phyloP scores from a whole-genome alignment of 2,888 invertebrate species.

The Cantharis lateralis region DNA sequence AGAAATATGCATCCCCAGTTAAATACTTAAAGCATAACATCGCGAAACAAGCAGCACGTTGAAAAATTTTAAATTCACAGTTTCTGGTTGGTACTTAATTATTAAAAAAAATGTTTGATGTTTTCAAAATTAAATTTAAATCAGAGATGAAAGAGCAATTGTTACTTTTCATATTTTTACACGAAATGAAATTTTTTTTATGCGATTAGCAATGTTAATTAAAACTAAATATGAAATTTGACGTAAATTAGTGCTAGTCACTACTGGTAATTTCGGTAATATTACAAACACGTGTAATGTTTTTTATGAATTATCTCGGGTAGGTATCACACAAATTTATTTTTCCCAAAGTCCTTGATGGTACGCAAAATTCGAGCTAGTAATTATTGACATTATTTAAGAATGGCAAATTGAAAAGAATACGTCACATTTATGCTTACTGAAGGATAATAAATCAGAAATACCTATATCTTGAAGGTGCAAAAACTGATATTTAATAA shows the following conservation, averaged over 20 bases:
- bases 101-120: not conserved
- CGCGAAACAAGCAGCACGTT: not conserved
- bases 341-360: too few relatives aligned
- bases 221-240: not conserved
- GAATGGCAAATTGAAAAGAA: too few relatives aligned
- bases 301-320: too few relatives aligned
- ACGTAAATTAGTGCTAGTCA: not conserved
- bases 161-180: not conserved
- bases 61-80: not conserved
- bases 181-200: not conserved
- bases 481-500: too few relatives aligned
- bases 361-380: too few relatives aligned
- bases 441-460: too few relatives aligned
- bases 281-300: too few relatives aligned
- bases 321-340: too few relatives aligned
- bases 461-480: too few relatives aligned
- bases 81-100: not conserved
- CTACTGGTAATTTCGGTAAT: too few relatives aligned
- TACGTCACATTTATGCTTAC: too few relatives aligned
- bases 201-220: not conserved
- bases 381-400: too few relatives aligned
- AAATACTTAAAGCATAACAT: not conserved
- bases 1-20: not conserved
- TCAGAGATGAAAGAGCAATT: not conserved
- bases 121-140: not conserved